Evolutionary conservation across 2,797 vertebrate species (phyloP).

Genomic region (Gambelia wislizenii): DNA sequence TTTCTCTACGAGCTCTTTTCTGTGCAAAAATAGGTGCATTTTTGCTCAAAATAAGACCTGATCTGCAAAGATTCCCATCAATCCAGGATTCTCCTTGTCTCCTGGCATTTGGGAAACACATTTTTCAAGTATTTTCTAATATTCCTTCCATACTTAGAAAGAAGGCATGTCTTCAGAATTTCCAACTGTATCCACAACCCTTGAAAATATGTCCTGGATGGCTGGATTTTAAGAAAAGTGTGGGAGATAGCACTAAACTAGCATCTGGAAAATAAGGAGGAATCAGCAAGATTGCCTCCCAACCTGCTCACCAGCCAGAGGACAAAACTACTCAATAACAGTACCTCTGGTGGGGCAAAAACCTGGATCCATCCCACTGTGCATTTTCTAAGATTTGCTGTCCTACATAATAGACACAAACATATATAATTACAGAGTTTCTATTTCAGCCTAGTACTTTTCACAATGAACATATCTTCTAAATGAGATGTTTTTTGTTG

Average conservation of each 20-base stretch:
- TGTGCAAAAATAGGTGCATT: no score
- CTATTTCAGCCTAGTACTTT: slow-evolving; percentile 33
- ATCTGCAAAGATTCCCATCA: no score
- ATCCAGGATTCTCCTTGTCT: no score
- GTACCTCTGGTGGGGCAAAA: background rate
- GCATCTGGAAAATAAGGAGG: background rate
- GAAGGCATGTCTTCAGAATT: no score
- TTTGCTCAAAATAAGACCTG: no score
- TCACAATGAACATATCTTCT: slow-evolving; percentile 50
- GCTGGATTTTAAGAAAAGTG: background rate
- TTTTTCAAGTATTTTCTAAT: no score
- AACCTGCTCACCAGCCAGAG: background rate
- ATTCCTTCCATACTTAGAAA: no score
- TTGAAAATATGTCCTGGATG: background rate
- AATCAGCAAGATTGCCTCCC: background rate
- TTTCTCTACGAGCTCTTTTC: no score
- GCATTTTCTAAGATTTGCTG: slow-evolving; percentile 12
- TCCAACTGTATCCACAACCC: background rate
- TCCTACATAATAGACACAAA: slow-evolving; percentile 35
- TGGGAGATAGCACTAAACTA: background rate
- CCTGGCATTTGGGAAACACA: no score
- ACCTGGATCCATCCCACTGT: background rate
- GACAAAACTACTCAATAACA: background rate
- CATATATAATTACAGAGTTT: slow-evolving; percentile 4
- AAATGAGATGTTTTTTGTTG: slow-evolving; percentile 29